Evolutionary conservation across 2,113 vertebrate genomes (phyloP).

Genomic region (Xiphophorus hellerii): DNA sequence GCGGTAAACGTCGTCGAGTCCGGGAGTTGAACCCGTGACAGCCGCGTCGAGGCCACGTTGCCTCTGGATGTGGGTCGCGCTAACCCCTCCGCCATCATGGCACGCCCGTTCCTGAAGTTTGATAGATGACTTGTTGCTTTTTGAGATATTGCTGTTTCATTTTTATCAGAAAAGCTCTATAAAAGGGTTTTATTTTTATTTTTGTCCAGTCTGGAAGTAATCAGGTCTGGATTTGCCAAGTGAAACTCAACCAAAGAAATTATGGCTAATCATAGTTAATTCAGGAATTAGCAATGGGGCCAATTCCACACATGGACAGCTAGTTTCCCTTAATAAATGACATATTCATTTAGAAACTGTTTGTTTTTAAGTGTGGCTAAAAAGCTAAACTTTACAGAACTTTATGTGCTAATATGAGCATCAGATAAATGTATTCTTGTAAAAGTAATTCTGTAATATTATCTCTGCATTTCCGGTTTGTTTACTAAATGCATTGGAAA

Average conservation of each 20-base stretch:
- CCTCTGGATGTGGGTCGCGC: too few relatives aligned
- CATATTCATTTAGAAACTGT: too few relatives aligned
- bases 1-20: too few relatives aligned
- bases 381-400: not conserved
- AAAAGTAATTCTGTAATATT: not conserved
- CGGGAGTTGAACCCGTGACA: too few relatives aligned
- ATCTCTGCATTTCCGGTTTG: too few relatives aligned
- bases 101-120: not conserved
- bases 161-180: not conserved
- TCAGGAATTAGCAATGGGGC: not conserved
- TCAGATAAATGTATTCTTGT: not conserved
- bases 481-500: not conserved
- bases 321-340: not conserved
- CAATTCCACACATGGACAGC: too few relatives aligned
- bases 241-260: not conserved
- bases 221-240: not conserved
- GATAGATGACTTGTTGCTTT: not conserved
- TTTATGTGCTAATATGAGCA: not conserved
- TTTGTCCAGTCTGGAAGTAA: not conserved
- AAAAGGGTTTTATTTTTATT: not conserved
- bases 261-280: not conserved
- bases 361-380: not conserved
- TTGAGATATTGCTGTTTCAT: not conserved
- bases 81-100: too few relatives aligned
- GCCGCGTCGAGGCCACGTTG: too few relatives aligned